Percentiles rank a stretch among this genome's conserved stretches.
phyloP scores from a whole-genome alignment of 2,113 vertebrate genomes.

The Pan troglodytes region NHGRI_mPanTro3-v2.1_pri NC_072401.2:168614001-168614500 shows the following conservation, averaged over 20 bases:
- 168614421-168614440: too few relatives aligned
- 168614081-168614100: not conserved
- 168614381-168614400: too few relatives aligned
- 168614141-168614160: not conserved
- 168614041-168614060: not conserved
- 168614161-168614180: not conserved
- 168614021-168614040: not conserved
- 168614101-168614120: not conserved
- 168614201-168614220: not conserved
- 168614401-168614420: too few relatives aligned
- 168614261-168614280: not conserved
- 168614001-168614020: accelerated
- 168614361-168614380: too few relatives aligned
- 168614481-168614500: too few relatives aligned
- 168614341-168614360: too few relatives aligned
- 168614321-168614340: too few relatives aligned
- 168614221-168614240: not conserved
- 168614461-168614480: too few relatives aligned
- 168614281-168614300: not conserved
- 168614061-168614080: not conserved
- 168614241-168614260: too few relatives aligned
- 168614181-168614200: too few relatives aligned
- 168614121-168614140: not conserved
- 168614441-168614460: too few relatives aligned
- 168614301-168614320: too few relatives aligned